phyloP scores from a whole-genome alignment of 2,113 vertebrate species.

The Syrrhaptes paradoxus region DNA sequence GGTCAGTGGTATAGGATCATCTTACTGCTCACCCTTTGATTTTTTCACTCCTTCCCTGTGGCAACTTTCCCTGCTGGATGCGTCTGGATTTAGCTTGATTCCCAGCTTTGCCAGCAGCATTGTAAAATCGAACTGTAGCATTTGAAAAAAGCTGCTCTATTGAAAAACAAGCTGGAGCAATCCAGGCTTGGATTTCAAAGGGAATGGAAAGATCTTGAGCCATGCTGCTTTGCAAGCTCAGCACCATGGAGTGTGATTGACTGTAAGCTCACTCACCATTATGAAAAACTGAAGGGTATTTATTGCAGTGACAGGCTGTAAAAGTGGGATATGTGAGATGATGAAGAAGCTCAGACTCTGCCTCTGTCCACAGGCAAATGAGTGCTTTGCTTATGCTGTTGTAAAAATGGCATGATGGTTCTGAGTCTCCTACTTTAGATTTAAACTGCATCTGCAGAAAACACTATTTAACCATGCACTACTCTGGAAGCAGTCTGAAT shows the following conservation, averaged over 20 bases:
- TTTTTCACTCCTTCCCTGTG: constrained; percentile 5
- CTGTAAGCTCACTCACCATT: neutral
- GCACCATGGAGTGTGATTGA: neutral
- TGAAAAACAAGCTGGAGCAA: constrained; percentile 34
- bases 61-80: constrained; percentile 15
- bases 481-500: neutral
- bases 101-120: neutral
- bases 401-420: neutral
- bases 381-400: neutral
- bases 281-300: neutral
- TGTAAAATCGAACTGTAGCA: constrained; percentile 33
- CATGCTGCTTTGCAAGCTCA: neutral
- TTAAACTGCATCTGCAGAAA: neutral
- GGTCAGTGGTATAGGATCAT: constrained; percentile 4
- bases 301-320: neutral
- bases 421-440: neutral
- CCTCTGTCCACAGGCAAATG: neutral
- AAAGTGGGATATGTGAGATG: neutral
- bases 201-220: neutral
- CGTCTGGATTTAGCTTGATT: constrained; percentile 41
- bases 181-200: constrained; percentile 38
- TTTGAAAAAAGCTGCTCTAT: constrained; percentile 13
- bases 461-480: neutral
- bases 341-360: neutral
- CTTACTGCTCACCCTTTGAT: constrained; percentile 17